phyloP scores from a whole-genome alignment of 2,888 invertebrate species.

The Steinernema carpocapsae region DNA sequence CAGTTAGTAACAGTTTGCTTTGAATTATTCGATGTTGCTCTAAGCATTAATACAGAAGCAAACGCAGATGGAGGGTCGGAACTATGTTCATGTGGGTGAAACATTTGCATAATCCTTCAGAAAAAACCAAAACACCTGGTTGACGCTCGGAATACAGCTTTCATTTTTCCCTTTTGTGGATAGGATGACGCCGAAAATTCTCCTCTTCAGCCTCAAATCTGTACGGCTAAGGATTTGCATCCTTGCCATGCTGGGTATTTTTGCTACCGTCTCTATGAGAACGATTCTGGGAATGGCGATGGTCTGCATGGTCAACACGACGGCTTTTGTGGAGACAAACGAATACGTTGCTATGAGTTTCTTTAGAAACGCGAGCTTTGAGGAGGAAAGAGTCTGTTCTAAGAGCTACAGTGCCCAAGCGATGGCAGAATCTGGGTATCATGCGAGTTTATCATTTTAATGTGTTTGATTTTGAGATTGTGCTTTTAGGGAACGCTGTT shows the following conservation, averaged over 20 bases:
- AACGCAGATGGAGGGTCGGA: no score
- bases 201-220: conserved; percentile 35
- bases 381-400: background rate
- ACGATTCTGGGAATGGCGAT: conserved; percentile 53
- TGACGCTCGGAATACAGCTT: no score
- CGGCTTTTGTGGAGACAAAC: conserved; percentile 40
- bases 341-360: background rate
- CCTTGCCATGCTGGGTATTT: conserved; percentile 38
- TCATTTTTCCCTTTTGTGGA: no score
- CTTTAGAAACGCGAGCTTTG: background rate
- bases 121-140: no score
- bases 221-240: conserved; percentile 35
- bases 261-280: conserved; percentile 43
- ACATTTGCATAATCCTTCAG: no score
- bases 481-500: conserved; percentile 49
- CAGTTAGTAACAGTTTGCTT: no score
- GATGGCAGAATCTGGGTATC: conserved; percentile 37
- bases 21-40: no score
- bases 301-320: conserved; percentile 58
- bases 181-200: no score
- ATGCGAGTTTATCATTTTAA: conserved; percentile 29
- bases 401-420: conserved; percentile 5
- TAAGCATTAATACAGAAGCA: no score
- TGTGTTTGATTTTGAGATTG: background rate
- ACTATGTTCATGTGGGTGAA: no score